Percentiles rank a stretch among this genome's conserved stretches.
Evolutionary conservation across 2,888 invertebrate genomes (phyloP).

Genomic region (Xanthia togata): DNA sequence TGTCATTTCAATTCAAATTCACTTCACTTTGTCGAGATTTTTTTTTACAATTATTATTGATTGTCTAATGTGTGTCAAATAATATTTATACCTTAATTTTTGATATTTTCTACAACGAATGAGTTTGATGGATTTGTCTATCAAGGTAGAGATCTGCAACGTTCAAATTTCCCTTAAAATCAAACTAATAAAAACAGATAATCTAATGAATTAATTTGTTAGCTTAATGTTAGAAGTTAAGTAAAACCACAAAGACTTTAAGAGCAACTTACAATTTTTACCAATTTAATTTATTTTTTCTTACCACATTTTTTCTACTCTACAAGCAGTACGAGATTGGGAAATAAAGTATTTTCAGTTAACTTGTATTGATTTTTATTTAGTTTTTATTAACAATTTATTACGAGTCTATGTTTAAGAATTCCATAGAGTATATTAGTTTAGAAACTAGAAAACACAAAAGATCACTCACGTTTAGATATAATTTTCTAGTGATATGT

Average conservation of each 20-base stretch:
- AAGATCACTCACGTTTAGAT: conserved; percentile 26
- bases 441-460: conserved; percentile 42
- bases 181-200: not conserved
- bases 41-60: conserved; percentile 31
- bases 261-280: conserved; percentile 19
- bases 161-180: not conserved
- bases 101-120: conserved; percentile 9
- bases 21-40: conserved; percentile 30
- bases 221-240: not conserved
- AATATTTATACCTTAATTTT: not conserved
- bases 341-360: conserved; percentile 18
- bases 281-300: conserved; percentile 17
- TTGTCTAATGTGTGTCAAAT: conserved; percentile 34
- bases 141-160: conserved; percentile 11
- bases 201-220: not conserved
- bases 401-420: conserved; percentile 23
- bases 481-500: conserved; percentile 47
- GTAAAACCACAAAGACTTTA: not conserved
- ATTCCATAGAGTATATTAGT: conserved; percentile 21
- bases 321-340: conserved; percentile 57
- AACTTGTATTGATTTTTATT: conserved; percentile 12
- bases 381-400: conserved; percentile 40
- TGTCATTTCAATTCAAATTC: conserved; percentile 18
- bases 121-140: conserved; percentile 6
- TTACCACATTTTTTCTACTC: conserved; percentile 46